Conservation (phyloP, 2,888 invertebrate genomes). For the Drosophila planitibia region DNA sequence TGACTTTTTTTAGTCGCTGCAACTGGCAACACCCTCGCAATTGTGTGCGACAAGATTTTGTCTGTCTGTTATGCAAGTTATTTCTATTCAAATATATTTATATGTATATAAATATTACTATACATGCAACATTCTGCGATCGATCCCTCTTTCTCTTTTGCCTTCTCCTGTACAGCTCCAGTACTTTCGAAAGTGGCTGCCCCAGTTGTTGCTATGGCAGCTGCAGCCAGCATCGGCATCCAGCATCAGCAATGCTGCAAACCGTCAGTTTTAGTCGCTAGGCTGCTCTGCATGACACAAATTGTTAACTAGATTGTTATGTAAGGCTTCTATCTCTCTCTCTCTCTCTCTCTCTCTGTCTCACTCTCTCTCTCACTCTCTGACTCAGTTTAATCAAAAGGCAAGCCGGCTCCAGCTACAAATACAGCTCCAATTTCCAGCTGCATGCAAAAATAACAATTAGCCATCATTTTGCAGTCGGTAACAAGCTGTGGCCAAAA, state of each 20-base stretch:
- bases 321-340: slow-evolving; percentile 58
- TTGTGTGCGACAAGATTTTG: slow-evolving; percentile 43
- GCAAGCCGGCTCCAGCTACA: slow-evolving; percentile 31
- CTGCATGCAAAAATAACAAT: slow-evolving; percentile 73
- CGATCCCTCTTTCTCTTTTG: slow-evolving; percentile 13
- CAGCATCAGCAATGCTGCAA: slow-evolving; percentile 17
- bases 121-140: slow-evolving; percentile 38
- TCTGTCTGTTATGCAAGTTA: slow-evolving; percentile 51
- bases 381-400: slow-evolving; percentile 53
- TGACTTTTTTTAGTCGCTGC: slow-evolving; percentile 59
- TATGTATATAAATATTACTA: slow-evolving; percentile 21
- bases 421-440: slow-evolving; percentile 30
- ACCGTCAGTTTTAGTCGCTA: slow-evolving; percentile 57
- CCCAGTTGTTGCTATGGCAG: slow-evolving; percentile 53
- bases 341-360: slow-evolving; percentile 19
- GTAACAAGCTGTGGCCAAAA: slow-evolving; percentile 44
- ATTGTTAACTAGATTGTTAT: slow-evolving; percentile 79
- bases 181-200: slow-evolving; percentile 71
- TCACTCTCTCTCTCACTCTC: slow-evolving; percentile 25
- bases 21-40: slow-evolving; percentile 72
- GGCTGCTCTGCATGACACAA: slow-evolving; percentile 73
- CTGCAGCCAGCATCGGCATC: slow-evolving; percentile 23
- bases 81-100: slow-evolving; percentile 38
- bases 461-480: slow-evolving; percentile 72
- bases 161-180: slow-evolving; percentile 10